Base-by-base conservation (phyloP, 2,888 invertebrate genomes). In the Penaeus monodon region DNA sequence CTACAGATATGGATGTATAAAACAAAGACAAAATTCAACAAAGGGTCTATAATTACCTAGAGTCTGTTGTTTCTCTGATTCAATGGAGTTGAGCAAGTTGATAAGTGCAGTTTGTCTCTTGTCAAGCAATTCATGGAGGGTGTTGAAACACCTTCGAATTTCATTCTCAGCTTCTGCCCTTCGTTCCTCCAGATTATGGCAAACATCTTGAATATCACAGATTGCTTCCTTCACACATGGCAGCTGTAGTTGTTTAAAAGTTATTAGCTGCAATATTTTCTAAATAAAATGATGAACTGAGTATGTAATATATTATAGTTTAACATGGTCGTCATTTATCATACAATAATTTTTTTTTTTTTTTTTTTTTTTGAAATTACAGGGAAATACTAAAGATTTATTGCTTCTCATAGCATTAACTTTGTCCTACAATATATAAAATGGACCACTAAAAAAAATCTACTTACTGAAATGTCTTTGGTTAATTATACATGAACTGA, bases 101-200 rank as follows among this genome's bases (percentile, higher is more conserved):
- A 93, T 90, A 57, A 93, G 90, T 17, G 91, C 86, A 7, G 91
- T 91, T 88, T 92, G 92, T 49, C 93, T 90, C 88, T 92, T 91
- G 85, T 91, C 91, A 86, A 93, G 90, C 49, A 92, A 88, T 33
- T 91, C 90, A 17, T 90, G 86, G 20, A 93, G 90, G 22, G 91
- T 91, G 85, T 92, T 92, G 90, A 93, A 93, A 29, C 91, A 91
- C 76, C 91, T 91, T 3, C 91, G 90, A 57, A 93, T 91, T 85
- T 91, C 91, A 66, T 90, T 91, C 90, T 90, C 90, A 8, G 84
- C 88, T 17, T 83, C 81, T 33, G 79, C 76, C 27, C 87, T 77
- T n/a, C 86, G 86, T 78, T 90, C 90, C 29, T 88, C 89, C 44
- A 91, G 88, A 81, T 89, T 88, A 76, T 89, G 90, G 44, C 89